Evolutionary conservation across 2,888 invertebrate species (phyloP), one percentile per base, ranked within the genome.

Genomic region (Sesamia inferens): DNA sequence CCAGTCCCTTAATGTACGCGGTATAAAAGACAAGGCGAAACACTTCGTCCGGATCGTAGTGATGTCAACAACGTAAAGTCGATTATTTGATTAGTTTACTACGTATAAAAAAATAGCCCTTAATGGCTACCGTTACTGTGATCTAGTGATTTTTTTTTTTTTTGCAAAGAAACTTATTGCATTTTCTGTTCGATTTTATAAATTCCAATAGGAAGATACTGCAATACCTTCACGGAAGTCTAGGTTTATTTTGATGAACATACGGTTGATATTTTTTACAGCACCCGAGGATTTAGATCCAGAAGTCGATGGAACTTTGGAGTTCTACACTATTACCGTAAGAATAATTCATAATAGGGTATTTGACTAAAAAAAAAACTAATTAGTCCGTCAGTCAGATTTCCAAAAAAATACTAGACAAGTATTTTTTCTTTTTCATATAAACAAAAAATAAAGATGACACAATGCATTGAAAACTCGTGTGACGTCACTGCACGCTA

Each of bases 211-310:
- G 48, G 0, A 10, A 14, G 47, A 10, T 5, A 69, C 0, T 10
- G 14, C 4, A 54, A 31, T 39, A 22, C 24, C 5, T 16, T 39
- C 8, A n/a, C 31, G 3, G 7, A 31, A 22, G 19, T 24, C 0
- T n/a, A 5, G 24, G 16, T 47, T 24, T 55, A 55, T 65, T 65
- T 0, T 51, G 11, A 51, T 31, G 5, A 0, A 51, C 51, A 54
- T 55, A 57, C 57, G 39, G 44, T 62, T 66, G 1, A 78, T 14
- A 6, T 83, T 65, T 63, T 69, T 92, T 90, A 68, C 91, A 94
- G 96, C 96, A 39, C 96, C 96, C 11, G 95, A 96, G 82, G 94
- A 96, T 69, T 82, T 96, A 65, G 96, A 97, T 84, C 96, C 97
- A 5, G 95, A 96, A 76, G 91, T 96, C 42, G 96, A 97, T 80